Evolutionary conservation across 1,140 invertebrate genomes (phyloP).

Genomic region (Periplaneta americana): DNA sequence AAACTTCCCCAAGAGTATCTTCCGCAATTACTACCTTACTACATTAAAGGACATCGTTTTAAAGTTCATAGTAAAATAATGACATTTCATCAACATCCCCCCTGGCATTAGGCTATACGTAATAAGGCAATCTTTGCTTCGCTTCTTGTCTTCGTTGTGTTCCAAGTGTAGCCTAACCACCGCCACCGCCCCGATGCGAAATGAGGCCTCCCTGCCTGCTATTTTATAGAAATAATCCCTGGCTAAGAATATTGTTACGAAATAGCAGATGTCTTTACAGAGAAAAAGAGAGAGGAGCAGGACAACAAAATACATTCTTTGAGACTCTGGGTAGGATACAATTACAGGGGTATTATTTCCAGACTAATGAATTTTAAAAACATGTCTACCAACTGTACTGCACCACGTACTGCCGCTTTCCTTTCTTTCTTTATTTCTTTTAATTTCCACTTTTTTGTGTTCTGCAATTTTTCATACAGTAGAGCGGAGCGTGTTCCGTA

Average conservation of each 20-base stretch:
- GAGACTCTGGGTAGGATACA: not conserved
- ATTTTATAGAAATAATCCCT: not conserved
- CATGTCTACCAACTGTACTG: not conserved
- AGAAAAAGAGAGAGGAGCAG: not conserved
- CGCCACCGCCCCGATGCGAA: not conserved
- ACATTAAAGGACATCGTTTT: too few species aligned
- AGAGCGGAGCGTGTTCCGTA: constrained; percentile 9
- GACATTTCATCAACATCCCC: too few species aligned
- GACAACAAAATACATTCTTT: not conserved
- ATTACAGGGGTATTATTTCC: constrained; percentile 16
- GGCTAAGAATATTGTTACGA: not conserved
- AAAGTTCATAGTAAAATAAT: too few species aligned
- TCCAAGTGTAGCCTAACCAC: too few species aligned
- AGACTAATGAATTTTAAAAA: constrained; percentile 14
- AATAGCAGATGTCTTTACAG: not conserved
- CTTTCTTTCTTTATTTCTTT: constrained; percentile 13
- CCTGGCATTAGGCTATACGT: too few species aligned
- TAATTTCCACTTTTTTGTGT: constrained; percentile 7
- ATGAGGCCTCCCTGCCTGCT: not conserved
- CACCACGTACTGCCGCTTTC: not conserved
- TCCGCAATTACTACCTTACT: too few species aligned
- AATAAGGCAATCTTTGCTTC: too few species aligned
- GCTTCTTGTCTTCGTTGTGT: too few species aligned
- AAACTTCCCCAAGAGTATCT: too few species aligned
- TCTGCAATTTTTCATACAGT: constrained; percentile 12